phyloP scores from a whole-genome alignment of 2,113 vertebrate genomes.

The Mus pahari region DNA sequence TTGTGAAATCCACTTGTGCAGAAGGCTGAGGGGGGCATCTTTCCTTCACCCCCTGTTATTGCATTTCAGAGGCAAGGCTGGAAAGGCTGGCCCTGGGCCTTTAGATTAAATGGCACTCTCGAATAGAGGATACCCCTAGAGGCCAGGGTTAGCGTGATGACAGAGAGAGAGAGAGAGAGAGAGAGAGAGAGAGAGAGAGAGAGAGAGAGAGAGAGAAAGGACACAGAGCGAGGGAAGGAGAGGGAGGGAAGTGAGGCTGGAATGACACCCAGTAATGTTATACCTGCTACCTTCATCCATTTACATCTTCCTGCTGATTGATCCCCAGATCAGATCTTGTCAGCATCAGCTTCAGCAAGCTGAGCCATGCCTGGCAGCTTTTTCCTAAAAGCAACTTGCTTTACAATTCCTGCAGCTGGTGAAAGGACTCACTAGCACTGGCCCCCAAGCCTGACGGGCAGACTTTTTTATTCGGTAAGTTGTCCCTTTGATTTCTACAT shows the following conservation, averaged over 20 bases:
- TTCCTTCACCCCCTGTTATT: neutral
- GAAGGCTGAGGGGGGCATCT: constrained; percentile 29
- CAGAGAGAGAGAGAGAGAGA: neutral
- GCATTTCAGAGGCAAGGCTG: neutral
- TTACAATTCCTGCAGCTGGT: neutral
- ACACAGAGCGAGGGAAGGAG: neutral
- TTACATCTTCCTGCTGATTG: neutral
- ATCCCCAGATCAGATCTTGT: neutral
- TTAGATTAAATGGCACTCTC: neutral
- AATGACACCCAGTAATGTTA: neutral
- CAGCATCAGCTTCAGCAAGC: neutral
- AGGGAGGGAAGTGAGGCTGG: neutral
- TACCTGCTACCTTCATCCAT: no score
- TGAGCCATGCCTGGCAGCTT: neutral
- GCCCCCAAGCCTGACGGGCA: neutral
- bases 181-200: rapidly evolving
- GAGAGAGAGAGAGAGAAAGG: no score
- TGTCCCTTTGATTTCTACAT: no score
- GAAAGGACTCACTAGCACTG: neutral
- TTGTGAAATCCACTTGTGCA: neutral
- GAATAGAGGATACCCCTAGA: neutral
- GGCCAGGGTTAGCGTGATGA: neutral
- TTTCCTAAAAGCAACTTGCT: neutral
- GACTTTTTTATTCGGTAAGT: neutral
- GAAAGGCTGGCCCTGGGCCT: neutral